phyloP scores from a whole-genome alignment of 2,797 vertebrate genomes.

The Ispidina lecontei region DNA sequence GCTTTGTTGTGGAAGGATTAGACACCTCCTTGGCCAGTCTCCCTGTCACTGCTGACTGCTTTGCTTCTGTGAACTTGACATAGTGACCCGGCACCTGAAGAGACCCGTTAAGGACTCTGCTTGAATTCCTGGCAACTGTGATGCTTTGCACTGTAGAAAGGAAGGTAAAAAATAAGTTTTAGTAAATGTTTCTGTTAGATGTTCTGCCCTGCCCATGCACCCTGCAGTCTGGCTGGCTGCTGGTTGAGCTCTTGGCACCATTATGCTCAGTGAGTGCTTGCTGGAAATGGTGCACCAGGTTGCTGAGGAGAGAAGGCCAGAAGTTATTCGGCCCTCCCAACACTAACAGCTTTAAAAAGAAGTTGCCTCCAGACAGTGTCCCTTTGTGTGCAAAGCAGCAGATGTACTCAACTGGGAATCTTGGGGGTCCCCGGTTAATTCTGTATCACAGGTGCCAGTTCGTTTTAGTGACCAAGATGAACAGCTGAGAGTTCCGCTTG shows the following conservation, averaged over 20 bases:
- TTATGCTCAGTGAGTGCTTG: background rate
- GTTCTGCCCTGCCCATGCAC: background rate
- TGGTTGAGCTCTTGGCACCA: background rate
- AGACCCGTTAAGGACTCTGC: background rate
- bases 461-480: constrained; percentile 43
- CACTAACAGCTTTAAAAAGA: background rate
- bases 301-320: constrained; percentile 19
- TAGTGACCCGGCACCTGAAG: background rate
- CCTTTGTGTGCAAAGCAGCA: constrained; percentile 54
- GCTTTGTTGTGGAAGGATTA: background rate
- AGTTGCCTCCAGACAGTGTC: constrained; percentile 11
- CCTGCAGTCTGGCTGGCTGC: background rate
- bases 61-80: background rate
- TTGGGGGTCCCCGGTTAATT: constrained; percentile 40
- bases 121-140: background rate
- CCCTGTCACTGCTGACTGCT: background rate
- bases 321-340: background rate
- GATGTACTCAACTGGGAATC: background rate
- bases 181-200: background rate
- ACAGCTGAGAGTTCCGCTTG: constrained; percentile 66
- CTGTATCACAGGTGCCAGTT: constrained; percentile 68
- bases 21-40: background rate
- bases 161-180: background rate
- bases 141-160: background rate
- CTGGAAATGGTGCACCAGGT: background rate